Evolutionary conservation across 2,113 vertebrate genomes (phyloP).

Genomic region (Urocolius indicus): DNA sequence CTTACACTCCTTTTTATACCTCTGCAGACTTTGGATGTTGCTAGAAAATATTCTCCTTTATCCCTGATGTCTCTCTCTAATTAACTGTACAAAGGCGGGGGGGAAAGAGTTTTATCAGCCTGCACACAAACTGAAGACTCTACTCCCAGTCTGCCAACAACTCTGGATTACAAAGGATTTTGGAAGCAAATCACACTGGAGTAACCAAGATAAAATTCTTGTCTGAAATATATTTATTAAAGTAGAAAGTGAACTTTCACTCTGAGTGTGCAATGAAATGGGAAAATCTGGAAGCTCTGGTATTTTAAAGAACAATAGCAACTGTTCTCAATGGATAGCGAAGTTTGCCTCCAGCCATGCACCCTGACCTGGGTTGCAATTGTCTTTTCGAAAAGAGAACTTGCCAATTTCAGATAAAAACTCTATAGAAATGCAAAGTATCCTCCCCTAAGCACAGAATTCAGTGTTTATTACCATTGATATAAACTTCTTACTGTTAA

Average conservation of each 20-base stretch:
- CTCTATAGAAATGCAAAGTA: neutral
- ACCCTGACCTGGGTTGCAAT: neutral
- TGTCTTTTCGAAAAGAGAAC: neutral
- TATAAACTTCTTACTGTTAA: too few species aligned
- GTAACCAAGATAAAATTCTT: neutral
- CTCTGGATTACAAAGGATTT: neutral
- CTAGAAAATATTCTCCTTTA: neutral
- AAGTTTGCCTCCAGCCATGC: neutral
- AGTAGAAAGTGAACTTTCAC: neutral
- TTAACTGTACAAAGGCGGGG: neutral
- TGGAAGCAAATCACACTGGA: neutral
- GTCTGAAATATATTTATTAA: neutral
- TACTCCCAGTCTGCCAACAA: neutral
- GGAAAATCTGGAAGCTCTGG: neutral
- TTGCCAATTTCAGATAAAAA: neutral
- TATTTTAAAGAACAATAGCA: neutral
- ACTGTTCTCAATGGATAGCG: neutral
- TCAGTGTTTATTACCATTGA: too few species aligned
- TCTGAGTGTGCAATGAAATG: neutral
- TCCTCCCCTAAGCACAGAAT: neutral
- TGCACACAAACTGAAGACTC: fast-evolving
- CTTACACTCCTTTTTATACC: neutral
- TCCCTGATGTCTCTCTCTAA: neutral
- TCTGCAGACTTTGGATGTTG: fast-evolving
- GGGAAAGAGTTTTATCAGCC: neutral